Conservation (phyloP, 2,113 vertebrate genomes). For the Clarias batrachus region DNA sequence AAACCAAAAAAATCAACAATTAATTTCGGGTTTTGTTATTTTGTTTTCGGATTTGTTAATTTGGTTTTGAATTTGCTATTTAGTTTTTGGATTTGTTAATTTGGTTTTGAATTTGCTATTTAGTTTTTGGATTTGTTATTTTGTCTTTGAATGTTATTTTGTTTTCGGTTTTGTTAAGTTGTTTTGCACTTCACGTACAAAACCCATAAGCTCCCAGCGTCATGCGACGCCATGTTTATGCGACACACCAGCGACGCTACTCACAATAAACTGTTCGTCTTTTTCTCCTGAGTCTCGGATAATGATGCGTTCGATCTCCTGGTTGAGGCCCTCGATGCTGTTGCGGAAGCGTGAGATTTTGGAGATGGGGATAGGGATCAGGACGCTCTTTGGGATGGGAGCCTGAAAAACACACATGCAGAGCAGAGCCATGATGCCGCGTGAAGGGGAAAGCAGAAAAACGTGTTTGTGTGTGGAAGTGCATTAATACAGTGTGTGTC, state of each 20-base stretch:
- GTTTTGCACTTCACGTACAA: too few relatives aligned
- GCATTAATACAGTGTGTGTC: not conserved
- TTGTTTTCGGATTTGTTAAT: too few relatives aligned
- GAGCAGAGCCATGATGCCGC: not conserved
- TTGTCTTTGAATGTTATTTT: too few relatives aligned
- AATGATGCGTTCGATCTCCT: conserved; percentile 85
- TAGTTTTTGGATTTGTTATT: too few relatives aligned
- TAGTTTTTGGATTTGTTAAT: too few relatives aligned
- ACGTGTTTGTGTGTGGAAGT: not conserved
- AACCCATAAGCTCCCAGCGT: not conserved
- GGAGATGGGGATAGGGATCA: conserved; percentile 81
- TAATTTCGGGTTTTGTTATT: too few relatives aligned
- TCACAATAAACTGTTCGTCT: conserved; percentile 83
- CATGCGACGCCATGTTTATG: not conserved
- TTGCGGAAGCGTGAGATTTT: conserved; percentile 84
- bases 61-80: too few relatives aligned
- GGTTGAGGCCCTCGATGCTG: conserved; percentile 86
- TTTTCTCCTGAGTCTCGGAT: conserved; percentile 83
- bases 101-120: too few relatives aligned
- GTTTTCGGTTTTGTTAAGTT: too few relatives aligned
- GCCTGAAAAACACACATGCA: conserved; percentile 65
- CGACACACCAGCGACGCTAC: conserved; percentile 49
- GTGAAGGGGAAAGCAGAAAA: not conserved
- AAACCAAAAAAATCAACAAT: too few relatives aligned
- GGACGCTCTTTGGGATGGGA: conserved; percentile 80